Conservation (phyloP, 2,113 vertebrate species). For the Phalacrocorax pelagicus region DNA sequence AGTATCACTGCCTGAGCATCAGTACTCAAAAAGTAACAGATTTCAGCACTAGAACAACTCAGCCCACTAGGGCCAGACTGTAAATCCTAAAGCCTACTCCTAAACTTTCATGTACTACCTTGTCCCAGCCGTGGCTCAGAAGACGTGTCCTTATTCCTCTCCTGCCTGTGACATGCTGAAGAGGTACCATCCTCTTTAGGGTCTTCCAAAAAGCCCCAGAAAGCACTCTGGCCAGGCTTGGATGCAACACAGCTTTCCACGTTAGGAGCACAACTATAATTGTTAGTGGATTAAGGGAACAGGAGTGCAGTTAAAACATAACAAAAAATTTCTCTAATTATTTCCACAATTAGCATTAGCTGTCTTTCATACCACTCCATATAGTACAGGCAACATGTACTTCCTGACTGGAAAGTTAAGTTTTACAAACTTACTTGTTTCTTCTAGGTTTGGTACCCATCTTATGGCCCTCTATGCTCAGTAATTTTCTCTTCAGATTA, state of each 20-base stretch:
- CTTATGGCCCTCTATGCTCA: background rate
- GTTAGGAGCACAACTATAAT: background rate
- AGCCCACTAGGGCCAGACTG: fast-evolving
- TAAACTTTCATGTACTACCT: background rate
- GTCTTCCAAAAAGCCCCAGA: background rate
- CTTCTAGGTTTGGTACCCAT: background rate
- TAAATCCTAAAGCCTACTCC: background rate
- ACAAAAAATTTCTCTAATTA: background rate
- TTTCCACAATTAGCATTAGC: background rate
- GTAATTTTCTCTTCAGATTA: background rate
- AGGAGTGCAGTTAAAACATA: background rate
- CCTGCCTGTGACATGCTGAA: background rate
- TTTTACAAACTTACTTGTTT: background rate
- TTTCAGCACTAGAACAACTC: background rate
- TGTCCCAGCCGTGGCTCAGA: background rate
- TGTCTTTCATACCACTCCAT: background rate
- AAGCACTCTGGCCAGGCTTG: background rate
- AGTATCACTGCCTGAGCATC: background rate
- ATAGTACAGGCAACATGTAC: fast-evolving
- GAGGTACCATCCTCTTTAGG: background rate
- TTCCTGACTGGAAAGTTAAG: background rate
- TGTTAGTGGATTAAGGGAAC: background rate
- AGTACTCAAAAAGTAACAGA: background rate
- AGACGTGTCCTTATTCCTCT: background rate
- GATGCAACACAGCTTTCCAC: background rate